Evolutionary conservation across 35 echinoderm and acorn worm genomes (phyloP), one percentile per base, ranked within the genome.

Genomic region (Nesometra sesokonis): DNA sequence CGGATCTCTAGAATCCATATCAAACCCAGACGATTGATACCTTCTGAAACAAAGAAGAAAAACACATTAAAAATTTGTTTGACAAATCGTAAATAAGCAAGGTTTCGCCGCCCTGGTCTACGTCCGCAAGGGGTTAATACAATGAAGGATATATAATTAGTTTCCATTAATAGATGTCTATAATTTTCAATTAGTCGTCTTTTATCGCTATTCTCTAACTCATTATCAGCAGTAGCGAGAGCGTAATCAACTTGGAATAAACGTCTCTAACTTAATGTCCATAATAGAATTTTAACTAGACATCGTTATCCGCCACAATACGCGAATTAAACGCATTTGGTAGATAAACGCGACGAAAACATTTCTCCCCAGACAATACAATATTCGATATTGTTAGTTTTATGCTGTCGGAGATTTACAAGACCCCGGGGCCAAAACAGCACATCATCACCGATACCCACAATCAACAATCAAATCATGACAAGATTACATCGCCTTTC

Each of bases 1-100:
- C 2, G 85, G 36, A 77, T 97, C 94, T 57, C 94, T 85, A 36
- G 86, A 82, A 31, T 97, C 94, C 35, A 90, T 47, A 30, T 97
- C 94, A 77, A 93, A 97, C 11, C 91, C 91, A 31, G 86, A 46
- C 3, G 91, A 67, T 27, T 67, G 52, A 67, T 67, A 67, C 21
- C 52, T 67, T 67, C 52, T 67, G 52, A 67, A 67, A 67, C 52
- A 67, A 67, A 67, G 52, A 67, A 67, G 52, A 67, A 67, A 67
- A 67, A 67, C 21, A 67, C 23, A 67, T 67, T 67, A 67, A 67
- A 19, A 67, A 67, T 17, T 17, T 67, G 23, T 19, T 67, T 19
- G 7, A 43, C 15, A 43, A 43, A 4, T 43, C 39, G 39, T 43
- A 15, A 43, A 7, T 43, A 43, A 15, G 39, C 39, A 43, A 67